These are phyloP conservation scores for Heliangelus exortis DNA, from an alignment of 2,797 vertebrate genomes.

Conservation along the genomic window DNA sequence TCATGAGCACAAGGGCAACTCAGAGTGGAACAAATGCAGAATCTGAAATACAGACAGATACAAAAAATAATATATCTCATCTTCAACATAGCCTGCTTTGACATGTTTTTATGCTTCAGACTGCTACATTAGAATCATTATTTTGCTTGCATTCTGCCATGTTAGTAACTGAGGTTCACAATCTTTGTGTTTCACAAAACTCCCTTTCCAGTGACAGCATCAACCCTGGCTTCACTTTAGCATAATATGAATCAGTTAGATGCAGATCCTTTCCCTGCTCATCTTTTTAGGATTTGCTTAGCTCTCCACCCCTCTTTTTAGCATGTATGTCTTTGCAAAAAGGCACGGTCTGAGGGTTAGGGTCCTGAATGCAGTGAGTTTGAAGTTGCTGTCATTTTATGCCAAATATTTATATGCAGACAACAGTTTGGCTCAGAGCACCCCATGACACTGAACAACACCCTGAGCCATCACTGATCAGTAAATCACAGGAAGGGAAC, in stretches of 20 bases:
- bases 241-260: background rate
- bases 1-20: background rate
- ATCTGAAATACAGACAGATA: background rate
- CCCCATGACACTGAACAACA: background rate
- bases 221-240: background rate
- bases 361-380: background rate
- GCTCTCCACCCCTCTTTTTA: background rate
- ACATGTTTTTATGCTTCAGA: background rate
- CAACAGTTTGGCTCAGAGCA: background rate
- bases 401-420: background rate
- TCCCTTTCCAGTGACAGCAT: background rate
- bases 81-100: background rate
- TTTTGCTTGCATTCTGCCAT: background rate
- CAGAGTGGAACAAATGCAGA: background rate
- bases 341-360: background rate
- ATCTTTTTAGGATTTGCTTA: background rate
- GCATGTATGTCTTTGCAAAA: background rate
- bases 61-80: background rate
- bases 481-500: background rate
- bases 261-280: background rate
- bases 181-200: background rate
- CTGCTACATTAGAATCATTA: background rate
- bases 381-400: background rate
- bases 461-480: background rate
- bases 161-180: background rate